A percentile compares a stretch with the other conserved stretches of the same genome.
Conservation (phyloP, 2,113 vertebrate genomes). For the Hippocampus zosterae region DNA sequence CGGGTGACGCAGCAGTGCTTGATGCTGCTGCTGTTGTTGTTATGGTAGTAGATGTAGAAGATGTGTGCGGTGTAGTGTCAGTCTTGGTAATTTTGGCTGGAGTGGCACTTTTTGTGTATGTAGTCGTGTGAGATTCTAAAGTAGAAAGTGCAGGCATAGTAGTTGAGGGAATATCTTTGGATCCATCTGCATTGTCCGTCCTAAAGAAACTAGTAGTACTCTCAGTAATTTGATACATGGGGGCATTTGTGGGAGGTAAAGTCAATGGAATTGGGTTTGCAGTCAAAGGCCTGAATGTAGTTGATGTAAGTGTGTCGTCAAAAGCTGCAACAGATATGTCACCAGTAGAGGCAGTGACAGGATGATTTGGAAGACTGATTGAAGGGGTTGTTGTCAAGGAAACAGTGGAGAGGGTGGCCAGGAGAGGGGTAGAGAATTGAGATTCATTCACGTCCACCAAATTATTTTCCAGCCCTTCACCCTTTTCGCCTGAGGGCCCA, state of each 20-base stretch:
- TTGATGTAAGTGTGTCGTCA: conserved; percentile 13
- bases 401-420: conserved; percentile 7
- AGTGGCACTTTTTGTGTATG: conserved; percentile 7
- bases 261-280: conserved; percentile 8
- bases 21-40: conserved; percentile 9
- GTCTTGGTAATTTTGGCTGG: conserved; percentile 10
- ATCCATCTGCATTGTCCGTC: conserved; percentile 4
- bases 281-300: conserved; percentile 12
- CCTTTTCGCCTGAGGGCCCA: conserved; percentile 29
- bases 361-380: conserved; percentile 14
- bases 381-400: conserved; percentile 30
- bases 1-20: conserved; percentile 26
- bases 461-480: conserved; percentile 36
- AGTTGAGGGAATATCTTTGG: conserved; percentile 8
- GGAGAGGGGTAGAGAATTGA: conserved; percentile 20
- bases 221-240: conserved; percentile 15
- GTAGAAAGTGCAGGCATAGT: background rate
- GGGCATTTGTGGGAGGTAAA: conserved; percentile 10
- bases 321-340: conserved; percentile 10
- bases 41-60: conserved; percentile 12
- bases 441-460: conserved; percentile 23
- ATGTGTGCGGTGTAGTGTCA: background rate
- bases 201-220: conserved; percentile 1
- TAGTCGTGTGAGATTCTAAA: conserved; percentile 11
- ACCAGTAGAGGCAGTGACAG: conserved; percentile 7